Conservation (phyloP, 2,113 vertebrate genomes). For the Mastomys coucha region DNA sequence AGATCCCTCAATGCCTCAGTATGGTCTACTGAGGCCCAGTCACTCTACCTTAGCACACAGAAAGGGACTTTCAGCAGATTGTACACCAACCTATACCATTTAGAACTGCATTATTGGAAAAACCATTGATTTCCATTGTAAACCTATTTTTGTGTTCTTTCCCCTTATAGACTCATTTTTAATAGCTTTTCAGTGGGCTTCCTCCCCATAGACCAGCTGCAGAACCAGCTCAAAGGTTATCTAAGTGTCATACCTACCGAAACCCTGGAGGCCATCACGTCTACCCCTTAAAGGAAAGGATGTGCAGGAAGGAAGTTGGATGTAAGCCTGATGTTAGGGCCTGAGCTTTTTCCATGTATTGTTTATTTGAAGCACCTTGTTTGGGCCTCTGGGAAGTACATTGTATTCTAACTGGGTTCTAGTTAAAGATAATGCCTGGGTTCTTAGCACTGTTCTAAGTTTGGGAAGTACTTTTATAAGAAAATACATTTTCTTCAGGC, state of each 20-base stretch:
- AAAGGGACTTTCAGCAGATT: neutral
- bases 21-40: neutral
- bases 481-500: neutral
- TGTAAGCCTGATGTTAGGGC: conserved; percentile 42
- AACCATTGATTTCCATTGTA: neutral
- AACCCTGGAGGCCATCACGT: neutral
- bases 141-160: neutral
- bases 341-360: conserved; percentile 76
- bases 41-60: neutral
- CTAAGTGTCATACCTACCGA: conserved; percentile 58
- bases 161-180: neutral
- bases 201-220: neutral
- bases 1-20: neutral
- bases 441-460: conserved; percentile 56
- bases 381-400: conserved; percentile 65
- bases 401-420: conserved; percentile 59
- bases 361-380: conserved; percentile 65
- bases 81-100: neutral
- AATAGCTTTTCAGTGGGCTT: neutral
- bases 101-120: conserved; percentile 9
- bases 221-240: conserved; percentile 44
- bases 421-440: conserved; percentile 53
- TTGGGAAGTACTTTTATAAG: conserved; percentile 29
- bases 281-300: conserved; percentile 53
- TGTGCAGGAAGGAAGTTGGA: conserved; percentile 71